A percentile compares a stretch with the other conserved stretches of the same genome.
phyloP scores from a whole-genome alignment of 2,797 vertebrate genomes.

The Merluccius polli region DNA sequence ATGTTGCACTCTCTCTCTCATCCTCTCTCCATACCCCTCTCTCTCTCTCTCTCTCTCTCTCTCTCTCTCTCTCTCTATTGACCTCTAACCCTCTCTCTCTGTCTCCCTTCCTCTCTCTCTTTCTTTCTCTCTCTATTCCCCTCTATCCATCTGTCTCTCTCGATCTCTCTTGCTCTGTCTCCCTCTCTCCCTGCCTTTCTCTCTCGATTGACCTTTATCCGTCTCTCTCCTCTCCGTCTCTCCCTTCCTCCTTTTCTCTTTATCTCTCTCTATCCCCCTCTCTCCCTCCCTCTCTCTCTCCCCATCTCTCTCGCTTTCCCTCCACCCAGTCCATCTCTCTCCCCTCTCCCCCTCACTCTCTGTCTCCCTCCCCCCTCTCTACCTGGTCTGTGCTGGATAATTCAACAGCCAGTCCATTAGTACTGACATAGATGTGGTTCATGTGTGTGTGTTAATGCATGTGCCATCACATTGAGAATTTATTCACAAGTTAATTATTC shows the following conservation, averaged over 20 bases:
- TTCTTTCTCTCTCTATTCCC: background rate
- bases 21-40: background rate
- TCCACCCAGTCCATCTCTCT: background rate
- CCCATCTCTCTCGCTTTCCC: background rate
- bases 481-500: background rate
- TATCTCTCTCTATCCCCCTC: background rate
- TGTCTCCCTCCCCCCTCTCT: background rate
- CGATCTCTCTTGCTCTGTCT: background rate
- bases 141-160: background rate
- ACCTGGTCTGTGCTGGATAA: conserved; percentile 26
- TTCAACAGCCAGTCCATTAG: conserved; percentile 31
- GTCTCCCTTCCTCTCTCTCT: background rate
- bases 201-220: background rate
- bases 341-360: background rate
- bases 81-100: background rate
- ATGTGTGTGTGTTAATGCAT: conserved; percentile 26
- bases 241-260: background rate
- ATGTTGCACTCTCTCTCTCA: background rate
- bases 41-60: background rate
- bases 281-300: background rate
- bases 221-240: background rate
- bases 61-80: background rate
- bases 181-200: background rate
- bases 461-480: background rate
- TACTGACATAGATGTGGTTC: conserved; percentile 13